A percentile compares a stretch with the other conserved stretches of the same genome.
phyloP scores from a whole-genome alignment of 2,113 vertebrate genomes.

The Rattus rattus region DNA sequence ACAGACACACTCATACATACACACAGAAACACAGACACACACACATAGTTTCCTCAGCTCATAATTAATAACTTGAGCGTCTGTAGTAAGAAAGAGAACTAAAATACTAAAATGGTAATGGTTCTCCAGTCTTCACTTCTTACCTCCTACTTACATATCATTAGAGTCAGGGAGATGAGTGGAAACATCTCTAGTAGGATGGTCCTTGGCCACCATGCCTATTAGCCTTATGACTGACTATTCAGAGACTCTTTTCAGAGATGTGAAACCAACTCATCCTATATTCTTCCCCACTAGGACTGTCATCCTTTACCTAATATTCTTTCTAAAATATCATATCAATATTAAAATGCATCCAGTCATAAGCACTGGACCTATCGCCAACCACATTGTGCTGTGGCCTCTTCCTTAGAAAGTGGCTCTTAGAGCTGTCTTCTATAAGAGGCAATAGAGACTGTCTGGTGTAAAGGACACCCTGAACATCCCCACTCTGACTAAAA shows the following conservation, averaged over 20 bases:
- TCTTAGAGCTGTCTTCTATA: neutral
- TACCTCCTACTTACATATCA: neutral
- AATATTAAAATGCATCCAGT: neutral
- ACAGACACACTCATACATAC: no score
- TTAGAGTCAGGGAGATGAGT: neutral
- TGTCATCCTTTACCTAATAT: neutral
- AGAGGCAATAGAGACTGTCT: neutral
- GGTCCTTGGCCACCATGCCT: neutral
- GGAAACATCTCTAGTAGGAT: neutral
- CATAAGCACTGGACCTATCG: rapidly evolving
- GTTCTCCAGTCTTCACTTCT: neutral
- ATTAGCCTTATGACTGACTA: neutral
- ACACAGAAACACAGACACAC: neutral
- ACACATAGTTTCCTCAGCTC: neutral
- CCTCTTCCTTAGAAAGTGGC: neutral
- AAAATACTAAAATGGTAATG: neutral
- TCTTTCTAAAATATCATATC: neutral
- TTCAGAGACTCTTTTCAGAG: neutral
- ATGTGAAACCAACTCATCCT: neutral
- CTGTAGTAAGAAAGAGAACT: neutral
- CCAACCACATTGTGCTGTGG: neutral
- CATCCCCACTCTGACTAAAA: neutral
- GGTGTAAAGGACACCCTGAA: neutral
- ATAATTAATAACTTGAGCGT: neutral
- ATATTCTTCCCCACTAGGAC: neutral